A percentile compares a stretch with the other conserved stretches of the same genome.
phyloP scores from a whole-genome alignment of 2,888 invertebrate genomes.

The Cantharis nigra region DNA sequence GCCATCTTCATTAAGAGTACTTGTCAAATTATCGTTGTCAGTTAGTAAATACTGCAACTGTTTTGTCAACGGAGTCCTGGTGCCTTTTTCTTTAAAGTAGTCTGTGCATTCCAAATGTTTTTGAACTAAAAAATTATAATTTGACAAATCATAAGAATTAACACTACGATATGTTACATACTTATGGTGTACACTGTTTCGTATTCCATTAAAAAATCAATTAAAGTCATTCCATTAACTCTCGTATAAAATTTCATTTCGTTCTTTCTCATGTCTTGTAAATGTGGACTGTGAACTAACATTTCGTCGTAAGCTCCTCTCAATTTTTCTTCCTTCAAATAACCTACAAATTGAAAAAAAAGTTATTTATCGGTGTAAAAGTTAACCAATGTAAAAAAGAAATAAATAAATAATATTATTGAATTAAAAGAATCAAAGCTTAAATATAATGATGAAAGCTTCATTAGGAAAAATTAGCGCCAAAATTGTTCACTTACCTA shows the following conservation, averaged over 20 bases:
- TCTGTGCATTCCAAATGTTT: slow-evolving; percentile 48
- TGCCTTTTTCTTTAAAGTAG: slow-evolving; percentile 42
- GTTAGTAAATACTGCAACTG: slow-evolving; percentile 48
- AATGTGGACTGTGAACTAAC: slow-evolving; percentile 43
- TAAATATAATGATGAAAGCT: neutral
- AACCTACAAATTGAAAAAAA: slow-evolving; percentile 45
- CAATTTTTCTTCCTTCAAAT: slow-evolving; percentile 49
- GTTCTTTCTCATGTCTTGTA: slow-evolving; percentile 38
- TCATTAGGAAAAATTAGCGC: slow-evolving; percentile 6
- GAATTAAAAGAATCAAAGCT: neutral
- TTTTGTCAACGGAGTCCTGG: slow-evolving; percentile 39
- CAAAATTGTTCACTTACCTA: slow-evolving; percentile 37
- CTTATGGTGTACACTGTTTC: slow-evolving; percentile 49
- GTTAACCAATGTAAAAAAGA: neutral
- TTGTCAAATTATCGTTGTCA: slow-evolving; percentile 8
- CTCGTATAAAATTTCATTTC: slow-evolving; percentile 42
- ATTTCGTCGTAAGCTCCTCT: slow-evolving; percentile 46
- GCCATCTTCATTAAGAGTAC: slow-evolving; percentile 7
- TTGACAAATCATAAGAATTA: neutral
- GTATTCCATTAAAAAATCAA: slow-evolving; percentile 51
- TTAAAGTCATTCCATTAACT: slow-evolving; percentile 47
- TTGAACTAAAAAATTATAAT: slow-evolving; percentile 45
- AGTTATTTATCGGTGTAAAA: neutral
- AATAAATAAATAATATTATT: neutral
- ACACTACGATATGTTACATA: slow-evolving; percentile 31